Conservation (phyloP, 2,888 invertebrate genomes). For the Pammene fasciana region DNA sequence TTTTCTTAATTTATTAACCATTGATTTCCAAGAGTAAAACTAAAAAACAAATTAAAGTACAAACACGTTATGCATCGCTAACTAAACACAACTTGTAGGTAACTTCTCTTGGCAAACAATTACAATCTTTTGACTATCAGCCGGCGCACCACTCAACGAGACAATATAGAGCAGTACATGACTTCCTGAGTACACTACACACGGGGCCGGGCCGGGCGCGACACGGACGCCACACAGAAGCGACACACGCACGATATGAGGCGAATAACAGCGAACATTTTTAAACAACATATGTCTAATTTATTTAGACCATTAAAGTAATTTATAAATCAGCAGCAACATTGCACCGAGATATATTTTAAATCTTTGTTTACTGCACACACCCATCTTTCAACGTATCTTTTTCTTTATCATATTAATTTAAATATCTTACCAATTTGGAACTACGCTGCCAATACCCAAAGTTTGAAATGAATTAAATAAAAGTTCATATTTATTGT, state of each 20-base stretch:
- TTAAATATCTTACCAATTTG: background rate
- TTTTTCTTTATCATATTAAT: no score
- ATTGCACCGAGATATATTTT: background rate
- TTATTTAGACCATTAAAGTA: background rate
- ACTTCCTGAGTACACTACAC: conserved; percentile 28
- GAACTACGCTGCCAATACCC: background rate
- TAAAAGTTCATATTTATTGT: background rate
- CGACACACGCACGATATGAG: background rate
- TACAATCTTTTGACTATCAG: conserved; percentile 76
- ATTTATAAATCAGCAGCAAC: background rate
- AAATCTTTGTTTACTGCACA: background rate
- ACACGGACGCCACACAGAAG: background rate
- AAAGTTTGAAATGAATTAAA: background rate
- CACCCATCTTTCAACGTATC: no score
- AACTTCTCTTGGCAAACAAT: conserved; percentile 83
- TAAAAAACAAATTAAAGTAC: conserved; percentile 84
- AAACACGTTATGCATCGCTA: conserved; percentile 83
- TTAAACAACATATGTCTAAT: background rate
- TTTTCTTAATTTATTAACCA: conserved; percentile 84
- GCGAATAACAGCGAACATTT: background rate
- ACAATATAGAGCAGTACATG: conserved; percentile 42
- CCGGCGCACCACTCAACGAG: conserved; percentile 80
- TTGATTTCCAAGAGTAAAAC: conserved; percentile 84
- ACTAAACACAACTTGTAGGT: conserved; percentile 83
- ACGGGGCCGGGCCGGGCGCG: conserved; percentile 32